These are phyloP conservation scores for Siniperca chuatsi DNA, from an alignment of 2,113 vertebrate species.

Conservation along the genomic window DNA sequence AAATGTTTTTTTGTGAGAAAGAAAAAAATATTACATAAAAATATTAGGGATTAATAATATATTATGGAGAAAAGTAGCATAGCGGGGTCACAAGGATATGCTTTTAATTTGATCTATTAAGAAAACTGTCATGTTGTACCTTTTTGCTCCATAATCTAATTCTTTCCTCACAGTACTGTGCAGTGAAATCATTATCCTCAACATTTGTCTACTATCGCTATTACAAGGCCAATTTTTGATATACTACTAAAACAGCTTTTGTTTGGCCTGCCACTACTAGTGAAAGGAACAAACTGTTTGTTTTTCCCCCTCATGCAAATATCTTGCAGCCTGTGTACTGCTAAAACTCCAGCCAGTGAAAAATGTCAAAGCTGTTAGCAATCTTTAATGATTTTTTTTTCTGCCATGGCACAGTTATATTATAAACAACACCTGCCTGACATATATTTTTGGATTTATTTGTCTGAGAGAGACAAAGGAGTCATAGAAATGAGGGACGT, in stretches of 20 bases:
- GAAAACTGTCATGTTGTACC: not conserved
- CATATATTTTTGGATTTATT: conserved; percentile 58
- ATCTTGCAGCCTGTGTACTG: not conserved
- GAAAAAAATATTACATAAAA: not conserved
- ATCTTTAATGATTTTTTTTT: conserved; percentile 45
- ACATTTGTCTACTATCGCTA: not conserved
- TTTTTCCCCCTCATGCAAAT: conserved; percentile 9
- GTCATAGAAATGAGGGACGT: conserved; percentile 35
- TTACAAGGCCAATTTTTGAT: not conserved
- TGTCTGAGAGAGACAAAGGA: conserved; percentile 41
- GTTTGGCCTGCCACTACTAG: not conserved
- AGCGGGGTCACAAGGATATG: not conserved
- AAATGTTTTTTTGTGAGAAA: no score
- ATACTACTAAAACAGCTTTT: not conserved
- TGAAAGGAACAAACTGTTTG: conserved; percentile 17
- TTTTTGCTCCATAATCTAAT: not conserved
- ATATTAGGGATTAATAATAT: not conserved
- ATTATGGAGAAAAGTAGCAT: not conserved
- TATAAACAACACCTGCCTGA: conserved; percentile 65
- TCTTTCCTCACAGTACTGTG: not conserved
- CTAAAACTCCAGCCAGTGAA: conserved; percentile 21
- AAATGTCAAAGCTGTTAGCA: conserved; percentile 32
- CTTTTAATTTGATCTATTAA: not conserved
- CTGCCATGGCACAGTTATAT: conserved; percentile 36
- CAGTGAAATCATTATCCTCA: not conserved